These are phyloP conservation scores for Aleiodes leptofemur DNA, from an alignment of 2,888 invertebrate genomes.

Conservation along the genomic window DNA sequence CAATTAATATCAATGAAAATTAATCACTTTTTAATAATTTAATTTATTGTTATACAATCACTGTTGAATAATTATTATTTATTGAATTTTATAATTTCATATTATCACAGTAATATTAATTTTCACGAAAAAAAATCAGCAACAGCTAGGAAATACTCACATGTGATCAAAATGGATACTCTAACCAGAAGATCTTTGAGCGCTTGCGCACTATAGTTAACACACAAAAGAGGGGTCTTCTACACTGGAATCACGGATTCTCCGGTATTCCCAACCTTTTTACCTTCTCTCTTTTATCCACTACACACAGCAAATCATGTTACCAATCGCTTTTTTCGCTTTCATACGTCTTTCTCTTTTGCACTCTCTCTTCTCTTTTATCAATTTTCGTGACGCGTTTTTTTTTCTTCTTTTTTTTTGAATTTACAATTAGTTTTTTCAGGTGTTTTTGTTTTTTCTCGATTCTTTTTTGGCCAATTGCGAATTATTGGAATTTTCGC, in stretches of 20 bases:
- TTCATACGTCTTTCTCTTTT: no score
- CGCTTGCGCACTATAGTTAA: slow-evolving; percentile 83
- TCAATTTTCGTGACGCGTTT: no score
- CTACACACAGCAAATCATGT: slow-evolving; percentile 1
- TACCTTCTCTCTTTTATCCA: slow-evolving; percentile 45
- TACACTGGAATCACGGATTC: slow-evolving; percentile 66
- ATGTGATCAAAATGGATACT: slow-evolving; percentile 93
- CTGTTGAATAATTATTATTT: slow-evolving; percentile 58
- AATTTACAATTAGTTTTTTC: no score
- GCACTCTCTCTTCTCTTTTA: no score
- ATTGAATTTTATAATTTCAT: slow-evolving; percentile 53
- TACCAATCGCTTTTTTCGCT: no score
- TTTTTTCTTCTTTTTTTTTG: no score
- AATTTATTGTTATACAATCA: slow-evolving; percentile 56
- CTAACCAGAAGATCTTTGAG: slow-evolving; percentile 87
- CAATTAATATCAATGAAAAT: slow-evolving; percentile 11
- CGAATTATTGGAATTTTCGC: no score
- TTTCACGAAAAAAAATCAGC: slow-evolving; percentile 68
- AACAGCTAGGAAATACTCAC: slow-evolving; percentile 82
- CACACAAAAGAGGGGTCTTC: slow-evolving; percentile 70
- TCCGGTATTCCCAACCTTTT: slow-evolving; percentile 45
- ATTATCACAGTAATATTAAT: slow-evolving; percentile 61
- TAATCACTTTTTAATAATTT: slow-evolving; percentile 47
- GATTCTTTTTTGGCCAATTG: no score
- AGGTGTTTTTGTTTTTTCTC: no score